A percentile compares a stretch with the other conserved stretches of the same genome.
phyloP scores from a whole-genome alignment of 2,797 vertebrate genomes.

The Chelidonichthys spinosus region DNA sequence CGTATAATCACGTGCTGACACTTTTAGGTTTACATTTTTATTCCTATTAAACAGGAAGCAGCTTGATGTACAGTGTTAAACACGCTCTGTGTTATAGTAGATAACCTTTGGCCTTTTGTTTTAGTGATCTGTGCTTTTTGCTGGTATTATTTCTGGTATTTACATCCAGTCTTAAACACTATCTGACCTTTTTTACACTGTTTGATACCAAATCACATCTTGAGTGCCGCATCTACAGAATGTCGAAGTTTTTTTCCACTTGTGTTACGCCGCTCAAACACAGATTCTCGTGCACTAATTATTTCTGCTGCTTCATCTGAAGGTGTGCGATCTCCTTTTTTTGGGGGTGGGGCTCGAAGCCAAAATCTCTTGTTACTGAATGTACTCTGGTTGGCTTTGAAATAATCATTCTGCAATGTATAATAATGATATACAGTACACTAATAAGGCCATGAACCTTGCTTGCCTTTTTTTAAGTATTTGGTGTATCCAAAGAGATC shows the following conservation, averaged over 20 bases:
- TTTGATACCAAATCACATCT: constrained; percentile 60
- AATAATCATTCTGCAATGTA: constrained; percentile 40
- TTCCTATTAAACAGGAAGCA: constrained; percentile 27
- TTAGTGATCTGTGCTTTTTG: constrained; percentile 30
- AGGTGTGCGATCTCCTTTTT: constrained; percentile 40
- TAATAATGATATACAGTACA: constrained; percentile 35
- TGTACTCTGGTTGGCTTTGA: constrained; percentile 71
- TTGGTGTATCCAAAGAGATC: constrained; percentile 73
- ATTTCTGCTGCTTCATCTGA: constrained; percentile 48
- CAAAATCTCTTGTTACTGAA: constrained; percentile 64
- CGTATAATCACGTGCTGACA: constrained; percentile 27
- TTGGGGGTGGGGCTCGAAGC: constrained; percentile 21
- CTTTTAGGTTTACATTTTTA: constrained; percentile 61
- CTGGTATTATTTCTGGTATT: constrained; percentile 41
- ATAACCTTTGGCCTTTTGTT: not conserved
- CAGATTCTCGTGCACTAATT: constrained; percentile 7
- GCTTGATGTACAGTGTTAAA: constrained; percentile 65
- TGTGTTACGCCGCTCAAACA: constrained; percentile 32
- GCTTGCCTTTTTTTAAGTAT: constrained; percentile 76
- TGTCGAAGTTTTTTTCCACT: constrained; percentile 29
- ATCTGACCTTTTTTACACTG: constrained; percentile 67
- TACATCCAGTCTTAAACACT: constrained; percentile 10
- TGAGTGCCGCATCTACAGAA: constrained; percentile 46
- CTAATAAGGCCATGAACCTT: constrained; percentile 55
- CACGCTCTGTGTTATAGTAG: constrained; percentile 35